phyloP scores from a whole-genome alignment of 2,113 vertebrate genomes.

The Phocoena phocoena region DNA sequence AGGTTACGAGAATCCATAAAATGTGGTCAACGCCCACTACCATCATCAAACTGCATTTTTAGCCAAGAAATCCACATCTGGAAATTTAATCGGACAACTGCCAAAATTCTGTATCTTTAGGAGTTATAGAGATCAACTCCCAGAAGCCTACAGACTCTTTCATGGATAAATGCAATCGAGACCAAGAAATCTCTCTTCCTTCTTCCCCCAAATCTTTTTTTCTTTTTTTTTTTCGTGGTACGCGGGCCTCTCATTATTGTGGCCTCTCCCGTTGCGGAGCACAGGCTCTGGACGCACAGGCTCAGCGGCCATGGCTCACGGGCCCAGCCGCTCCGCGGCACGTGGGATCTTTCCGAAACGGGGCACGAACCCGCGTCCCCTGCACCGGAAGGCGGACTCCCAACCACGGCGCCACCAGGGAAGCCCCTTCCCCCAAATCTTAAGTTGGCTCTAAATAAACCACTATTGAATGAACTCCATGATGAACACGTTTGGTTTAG shows the following conservation, averaged over 20 bases:
- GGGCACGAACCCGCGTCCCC: no score
- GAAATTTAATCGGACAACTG: neutral
- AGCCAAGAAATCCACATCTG: neutral
- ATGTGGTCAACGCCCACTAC: neutral
- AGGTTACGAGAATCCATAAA: neutral
- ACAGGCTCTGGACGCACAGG: no score
- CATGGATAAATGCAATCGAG: neutral
- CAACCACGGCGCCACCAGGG: no score
- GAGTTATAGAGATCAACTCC: neutral
- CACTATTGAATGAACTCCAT: neutral
- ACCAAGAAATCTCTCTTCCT: neutral
- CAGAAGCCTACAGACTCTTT: neutral
- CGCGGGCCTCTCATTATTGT: no score
- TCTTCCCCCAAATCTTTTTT: neutral
- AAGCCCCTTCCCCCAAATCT: neutral
- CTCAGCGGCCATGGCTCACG: no score
- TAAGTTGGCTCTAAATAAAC: neutral
- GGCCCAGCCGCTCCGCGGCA: no score
- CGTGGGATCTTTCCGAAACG: no score
- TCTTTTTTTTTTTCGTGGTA: no score
- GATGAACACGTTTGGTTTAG: neutral
- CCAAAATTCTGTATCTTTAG: neutral
- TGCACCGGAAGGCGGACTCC: no score
- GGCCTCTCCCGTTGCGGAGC: no score
- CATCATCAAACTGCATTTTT: neutral